Base-by-base conservation (phyloP, 2,888 invertebrate species). In the Drosophila merina region DNA sequence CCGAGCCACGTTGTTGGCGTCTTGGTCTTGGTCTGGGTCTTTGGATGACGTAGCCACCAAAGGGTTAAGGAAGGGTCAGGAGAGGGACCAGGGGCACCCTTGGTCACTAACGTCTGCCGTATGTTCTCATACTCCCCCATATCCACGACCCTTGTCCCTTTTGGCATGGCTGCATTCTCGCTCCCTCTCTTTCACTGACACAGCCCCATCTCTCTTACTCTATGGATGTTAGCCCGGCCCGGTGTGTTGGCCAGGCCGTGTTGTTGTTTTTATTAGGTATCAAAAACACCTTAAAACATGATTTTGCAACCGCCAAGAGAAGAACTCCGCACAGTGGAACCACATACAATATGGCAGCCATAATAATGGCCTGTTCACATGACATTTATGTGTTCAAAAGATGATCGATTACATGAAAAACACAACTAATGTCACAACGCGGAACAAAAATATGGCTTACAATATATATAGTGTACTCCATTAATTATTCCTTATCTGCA, bases 281-380 rank as follows among this genome's bases (percentile, higher is more conserved):
- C 85, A 88, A 88, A 85, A 85, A 85, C 88, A 85, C 85, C 85
- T 86, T 75, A 84, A 88, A 86, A 86, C 86, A 88, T 88, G 87
- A 85, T 88, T 88, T 88, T 84, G 85, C 85, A 84, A 85, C 88
- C 72, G 85, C 81, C 73, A 73, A 69, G 81, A 55, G 63, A 64
- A 64, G 57, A 8, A 36, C 71, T 71, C 45, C 44, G 75, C 54
- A 82, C 82, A 87, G 69, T 83, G 82, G 79, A 56, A 57, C 52
- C 9, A 38, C 28, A 28, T 28, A 28, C 3, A 30, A n/a, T 28
- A 28, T 62, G 36, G 47, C 42, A 8, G 25, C 44, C 63, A 49
- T 64, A 47, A 14, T 52, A 62, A 55, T 47, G 10, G 64, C 44
- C 14, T 28, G 45, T 54, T 48, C 66, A 63, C 63, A 63, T 63